Conservation (phyloP, 2,113 vertebrate genomes). For the Tachysurus vachellii region DNA sequence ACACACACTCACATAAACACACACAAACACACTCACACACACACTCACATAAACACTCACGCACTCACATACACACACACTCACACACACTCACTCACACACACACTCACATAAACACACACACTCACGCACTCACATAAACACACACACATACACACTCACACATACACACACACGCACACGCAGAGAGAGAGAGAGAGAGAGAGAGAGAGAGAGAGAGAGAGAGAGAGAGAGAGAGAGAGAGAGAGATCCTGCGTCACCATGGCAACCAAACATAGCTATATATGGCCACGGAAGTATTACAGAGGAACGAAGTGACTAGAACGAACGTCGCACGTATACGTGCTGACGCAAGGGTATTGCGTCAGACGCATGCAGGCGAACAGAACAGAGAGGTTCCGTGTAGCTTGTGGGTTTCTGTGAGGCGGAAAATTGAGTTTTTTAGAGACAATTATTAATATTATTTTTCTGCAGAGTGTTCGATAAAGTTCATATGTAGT, state of each 20-base stretch:
- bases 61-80: too few species aligned
- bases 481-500: neutral
- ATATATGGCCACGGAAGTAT: conserved; percentile 70
- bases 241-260: conserved; percentile 54
- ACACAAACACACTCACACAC: too few species aligned
- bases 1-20: neutral
- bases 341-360: conserved; percentile 66
- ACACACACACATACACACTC: too few species aligned
- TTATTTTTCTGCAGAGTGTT: neutral
- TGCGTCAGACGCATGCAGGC: conserved; percentile 33
- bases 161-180: too few species aligned
- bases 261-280: conserved; percentile 70
- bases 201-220: too few species aligned
- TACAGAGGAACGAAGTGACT: neutral
- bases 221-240: too few species aligned
- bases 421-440: neutral
- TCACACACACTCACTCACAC: too few species aligned
- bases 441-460: neutral
- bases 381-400: neutral
- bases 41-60: too few species aligned
- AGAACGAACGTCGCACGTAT: neutral
- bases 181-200: too few species aligned
- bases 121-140: too few species aligned
- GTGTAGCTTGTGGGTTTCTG: neutral
- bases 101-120: too few species aligned